These are phyloP conservation scores for Chaenocephalus aceratus DNA, from an alignment of 2,113 vertebrate species.

Conservation along the genomic window DNA sequence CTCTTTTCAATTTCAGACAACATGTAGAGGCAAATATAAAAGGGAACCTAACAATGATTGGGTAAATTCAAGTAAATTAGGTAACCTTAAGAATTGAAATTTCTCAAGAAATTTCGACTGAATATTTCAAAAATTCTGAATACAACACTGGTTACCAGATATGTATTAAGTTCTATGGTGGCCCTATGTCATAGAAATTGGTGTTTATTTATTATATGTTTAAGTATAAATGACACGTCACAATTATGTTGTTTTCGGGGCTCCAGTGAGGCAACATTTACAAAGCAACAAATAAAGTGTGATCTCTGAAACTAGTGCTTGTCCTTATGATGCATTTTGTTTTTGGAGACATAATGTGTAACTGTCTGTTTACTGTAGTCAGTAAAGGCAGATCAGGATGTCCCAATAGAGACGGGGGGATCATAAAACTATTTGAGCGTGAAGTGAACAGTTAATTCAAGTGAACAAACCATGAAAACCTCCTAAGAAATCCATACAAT, in stretches of 20 bases:
- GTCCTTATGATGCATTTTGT: not conserved
- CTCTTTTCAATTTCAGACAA: not conserved
- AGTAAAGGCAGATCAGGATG: not conserved
- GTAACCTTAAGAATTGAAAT: too few relatives aligned
- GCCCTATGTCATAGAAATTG: not conserved
- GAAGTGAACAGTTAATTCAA: not conserved
- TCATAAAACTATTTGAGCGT: not conserved
- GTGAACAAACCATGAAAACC: not conserved
- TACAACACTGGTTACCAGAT: not conserved
- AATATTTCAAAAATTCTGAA: not conserved
- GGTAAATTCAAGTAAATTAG: too few relatives aligned
- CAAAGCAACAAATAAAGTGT: not conserved
- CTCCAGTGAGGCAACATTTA: not conserved
- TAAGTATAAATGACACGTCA: not conserved
- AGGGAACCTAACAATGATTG: too few relatives aligned
- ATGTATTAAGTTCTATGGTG: not conserved
- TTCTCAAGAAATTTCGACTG: not conserved
- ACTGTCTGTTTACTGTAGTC: not conserved
- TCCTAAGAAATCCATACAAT: constrained; percentile 6
- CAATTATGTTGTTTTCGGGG: not conserved
- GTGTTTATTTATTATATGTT: not conserved
- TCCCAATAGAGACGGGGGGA: not conserved
- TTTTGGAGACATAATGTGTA: not conserved
- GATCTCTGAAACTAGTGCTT: not conserved
- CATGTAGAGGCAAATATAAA: too few relatives aligned